These are phyloP conservation scores for Cosmia pyralina DNA, from an alignment of 2,888 invertebrate genomes.

Conservation along the genomic window DNA sequence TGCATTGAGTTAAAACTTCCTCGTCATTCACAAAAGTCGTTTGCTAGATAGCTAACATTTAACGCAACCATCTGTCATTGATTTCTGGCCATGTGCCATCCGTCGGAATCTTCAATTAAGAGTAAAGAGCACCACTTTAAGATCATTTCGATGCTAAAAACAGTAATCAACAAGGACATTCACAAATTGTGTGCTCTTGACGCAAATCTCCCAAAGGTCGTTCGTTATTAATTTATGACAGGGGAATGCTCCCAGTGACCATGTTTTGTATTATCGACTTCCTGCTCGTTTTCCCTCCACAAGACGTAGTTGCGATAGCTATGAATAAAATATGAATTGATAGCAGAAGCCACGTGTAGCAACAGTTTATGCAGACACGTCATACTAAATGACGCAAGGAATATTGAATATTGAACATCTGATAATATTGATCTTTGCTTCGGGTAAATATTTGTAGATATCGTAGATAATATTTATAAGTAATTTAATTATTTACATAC, in stretches of 20 bases:
- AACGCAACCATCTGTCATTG: background rate
- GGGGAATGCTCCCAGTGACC: constrained; percentile 6
- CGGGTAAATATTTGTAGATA: constrained; percentile 12
- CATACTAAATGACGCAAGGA: constrained; percentile 38
- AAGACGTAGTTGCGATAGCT: background rate
- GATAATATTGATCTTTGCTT: constrained; percentile 19
- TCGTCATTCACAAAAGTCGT: background rate
- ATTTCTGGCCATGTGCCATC: constrained; percentile 34
- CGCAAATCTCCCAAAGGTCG: constrained; percentile 27
- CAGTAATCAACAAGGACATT: constrained; percentile 13
- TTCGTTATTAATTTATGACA: background rate
- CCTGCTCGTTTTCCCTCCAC: constrained; percentile 25
- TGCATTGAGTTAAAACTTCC: background rate
- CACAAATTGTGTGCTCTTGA: constrained; percentile 19
- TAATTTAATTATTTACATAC: background rate
- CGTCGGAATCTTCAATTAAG: constrained; percentile 7
- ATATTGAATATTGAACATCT: constrained; percentile 18
- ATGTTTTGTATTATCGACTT: constrained; percentile 6
- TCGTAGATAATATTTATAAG: constrained; percentile 2
- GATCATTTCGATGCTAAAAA: constrained; percentile 8
- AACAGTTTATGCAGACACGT: constrained; percentile 25
- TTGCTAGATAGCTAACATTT: background rate
- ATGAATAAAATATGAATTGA: constrained; percentile 48
- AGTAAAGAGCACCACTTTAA: constrained; percentile 24
- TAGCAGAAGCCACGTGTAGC: constrained; percentile 28